Evolutionary conservation across 2,113 vertebrate species (phyloP).

Genomic region (Malurus alboscapulatus): DNA sequence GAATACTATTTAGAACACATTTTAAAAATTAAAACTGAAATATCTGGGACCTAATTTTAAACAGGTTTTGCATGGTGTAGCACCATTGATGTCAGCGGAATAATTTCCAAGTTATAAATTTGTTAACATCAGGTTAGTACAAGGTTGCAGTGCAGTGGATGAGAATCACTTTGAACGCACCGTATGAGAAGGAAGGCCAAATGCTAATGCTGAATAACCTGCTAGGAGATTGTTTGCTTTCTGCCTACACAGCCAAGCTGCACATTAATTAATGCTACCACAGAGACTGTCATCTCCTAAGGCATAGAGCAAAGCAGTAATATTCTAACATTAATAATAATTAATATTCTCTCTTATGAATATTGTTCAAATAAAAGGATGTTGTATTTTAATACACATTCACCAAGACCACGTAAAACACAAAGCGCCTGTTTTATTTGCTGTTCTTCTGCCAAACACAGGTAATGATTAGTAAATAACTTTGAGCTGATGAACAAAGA

Average conservation of each 20-base stretch:
- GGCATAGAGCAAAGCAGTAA: slow-evolving; percentile 19
- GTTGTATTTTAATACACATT: background rate
- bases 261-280: slow-evolving; percentile 25
- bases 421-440: background rate
- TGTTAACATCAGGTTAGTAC: slow-evolving; percentile 27
- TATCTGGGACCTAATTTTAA: slow-evolving; percentile 30
- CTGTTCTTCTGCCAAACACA: background rate
- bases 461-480: slow-evolving; percentile 3
- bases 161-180: slow-evolving; percentile 21
- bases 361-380: slow-evolving; percentile 59
- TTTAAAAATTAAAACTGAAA: slow-evolving; percentile 39
- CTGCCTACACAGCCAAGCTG: slow-evolving; percentile 53
- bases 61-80: slow-evolving; percentile 40
- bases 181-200: background rate
- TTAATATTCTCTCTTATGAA: slow-evolving; percentile 41
- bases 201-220: slow-evolving; percentile 25
- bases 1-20: slow-evolving; percentile 18
- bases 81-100: slow-evolving; percentile 43
- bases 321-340: slow-evolving; percentile 33
- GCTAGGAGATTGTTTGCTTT: slow-evolving; percentile 38
- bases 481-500: background rate
- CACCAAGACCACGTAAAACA: background rate
- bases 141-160: slow-evolving; percentile 10
- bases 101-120: slow-evolving; percentile 48
- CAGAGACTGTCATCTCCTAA: slow-evolving; percentile 35